Conservation (phyloP, 1,140 invertebrate species). For the Drosophila seguyi region DNA sequence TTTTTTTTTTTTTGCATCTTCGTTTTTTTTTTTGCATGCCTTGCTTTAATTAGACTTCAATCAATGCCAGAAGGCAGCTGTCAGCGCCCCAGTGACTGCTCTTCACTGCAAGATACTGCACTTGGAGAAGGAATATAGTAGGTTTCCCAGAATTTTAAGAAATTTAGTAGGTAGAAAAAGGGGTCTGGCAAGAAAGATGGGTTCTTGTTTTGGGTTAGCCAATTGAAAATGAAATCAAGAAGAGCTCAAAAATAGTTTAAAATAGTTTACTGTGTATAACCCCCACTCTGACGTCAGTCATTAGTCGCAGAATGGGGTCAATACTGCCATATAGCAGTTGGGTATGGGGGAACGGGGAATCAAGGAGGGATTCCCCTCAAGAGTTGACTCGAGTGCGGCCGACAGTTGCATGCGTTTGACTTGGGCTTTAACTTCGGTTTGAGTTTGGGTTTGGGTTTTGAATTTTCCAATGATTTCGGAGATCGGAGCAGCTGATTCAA, state of each 20-base stretch:
- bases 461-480: slow-evolving; percentile 26
- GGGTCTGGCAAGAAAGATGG: too few species aligned
- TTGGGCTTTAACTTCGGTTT: slow-evolving; percentile 7
- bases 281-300: slow-evolving; percentile 33
- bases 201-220: too few species aligned
- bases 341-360: background rate
- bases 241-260: too few species aligned
- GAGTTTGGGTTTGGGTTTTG: slow-evolving; percentile 1
- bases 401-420: slow-evolving; percentile 51
- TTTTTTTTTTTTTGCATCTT: background rate
- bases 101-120: background rate
- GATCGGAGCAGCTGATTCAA: slow-evolving; percentile 44
- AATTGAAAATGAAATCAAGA: too few species aligned
- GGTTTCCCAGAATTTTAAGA: background rate
- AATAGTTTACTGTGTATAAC: slow-evolving; percentile 1
- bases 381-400: slow-evolving; percentile 21
- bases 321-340: slow-evolving; percentile 35
- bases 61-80: slow-evolving; percentile 70
- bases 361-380: slow-evolving; percentile 2
- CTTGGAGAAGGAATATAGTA: background rate
- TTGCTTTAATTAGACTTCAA: slow-evolving; percentile 81
- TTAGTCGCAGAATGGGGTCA: slow-evolving; percentile 66
- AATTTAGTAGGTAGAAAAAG: too few species aligned
- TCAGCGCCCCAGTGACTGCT: slow-evolving; percentile 58
- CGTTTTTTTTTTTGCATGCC: slow-evolving; percentile 40